Evolutionary conservation across 2,888 invertebrate genomes (phyloP).

Genomic region (Prostheceraeus crozeri): DNA sequence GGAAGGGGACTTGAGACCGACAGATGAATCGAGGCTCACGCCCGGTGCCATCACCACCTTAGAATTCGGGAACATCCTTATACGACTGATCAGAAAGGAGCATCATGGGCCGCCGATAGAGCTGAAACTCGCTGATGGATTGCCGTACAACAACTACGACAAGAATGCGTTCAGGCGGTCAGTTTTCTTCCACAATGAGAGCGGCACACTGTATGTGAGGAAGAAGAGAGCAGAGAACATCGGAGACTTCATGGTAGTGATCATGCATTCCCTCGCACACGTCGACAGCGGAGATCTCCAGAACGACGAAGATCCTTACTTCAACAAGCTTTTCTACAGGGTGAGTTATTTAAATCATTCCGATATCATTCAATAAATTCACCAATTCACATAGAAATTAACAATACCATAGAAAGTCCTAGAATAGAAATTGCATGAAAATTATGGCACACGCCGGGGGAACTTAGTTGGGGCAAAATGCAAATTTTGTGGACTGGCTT

Average conservation of each 20-base stretch:
- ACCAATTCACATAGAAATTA: no score
- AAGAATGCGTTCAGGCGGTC: constrained; percentile 49
- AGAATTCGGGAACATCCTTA: constrained; percentile 52
- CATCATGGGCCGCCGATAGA: constrained; percentile 49
- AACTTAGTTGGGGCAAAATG: no score
- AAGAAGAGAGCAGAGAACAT: constrained; percentile 52
- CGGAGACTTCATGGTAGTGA: constrained; percentile 52
- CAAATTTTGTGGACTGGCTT: no score
- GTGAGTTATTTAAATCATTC: constrained; percentile 42
- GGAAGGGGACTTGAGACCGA: background rate
- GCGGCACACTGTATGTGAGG: constrained; percentile 49
- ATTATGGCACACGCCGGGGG: no score
- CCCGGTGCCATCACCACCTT: background rate
- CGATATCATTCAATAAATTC: no score
- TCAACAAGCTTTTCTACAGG: constrained; percentile 51
- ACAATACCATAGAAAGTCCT: no score
- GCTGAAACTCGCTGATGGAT: constrained; percentile 50
- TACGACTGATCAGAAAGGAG: no score
- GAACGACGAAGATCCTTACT: constrained; percentile 48
- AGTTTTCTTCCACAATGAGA: constrained; percentile 48
- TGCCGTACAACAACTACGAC: constrained; percentile 51
- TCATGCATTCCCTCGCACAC: constrained; percentile 52
- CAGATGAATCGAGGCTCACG: background rate
- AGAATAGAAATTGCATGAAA: no score
- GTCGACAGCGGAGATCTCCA: constrained; percentile 49